Percentiles rank a stretch among this genome's conserved stretches.
These are phyloP conservation scores for Phengaris alcon DNA, from an alignment of 2,888 invertebrate species.

Conservation along the genomic window DNA sequence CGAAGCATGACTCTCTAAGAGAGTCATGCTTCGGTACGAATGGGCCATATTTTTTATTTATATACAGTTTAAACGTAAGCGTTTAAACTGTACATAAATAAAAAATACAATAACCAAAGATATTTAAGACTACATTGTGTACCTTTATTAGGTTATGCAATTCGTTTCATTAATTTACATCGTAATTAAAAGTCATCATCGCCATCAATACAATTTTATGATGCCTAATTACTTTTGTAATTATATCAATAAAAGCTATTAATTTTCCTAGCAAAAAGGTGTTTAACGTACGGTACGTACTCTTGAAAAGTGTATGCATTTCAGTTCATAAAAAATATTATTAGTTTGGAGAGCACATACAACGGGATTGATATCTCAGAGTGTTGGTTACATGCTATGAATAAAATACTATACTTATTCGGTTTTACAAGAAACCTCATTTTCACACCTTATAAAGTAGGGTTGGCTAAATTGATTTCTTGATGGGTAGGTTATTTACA, in stretches of 20 bases:
- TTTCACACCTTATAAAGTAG: conserved; percentile 48
- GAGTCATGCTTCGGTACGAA: too few species aligned
- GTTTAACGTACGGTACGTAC: neutral
- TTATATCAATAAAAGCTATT: neutral
- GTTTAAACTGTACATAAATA: neutral
- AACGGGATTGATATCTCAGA: conserved; percentile 52
- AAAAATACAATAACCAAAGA: neutral
- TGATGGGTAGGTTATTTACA: conserved; percentile 50
- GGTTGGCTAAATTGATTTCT: conserved; percentile 54
- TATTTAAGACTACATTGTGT: neutral
- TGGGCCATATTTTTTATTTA: too few species aligned
- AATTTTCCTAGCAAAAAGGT: neutral
- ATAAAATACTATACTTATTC: conserved; percentile 52
- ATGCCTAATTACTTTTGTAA: neutral
- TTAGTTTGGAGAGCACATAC: conserved; percentile 58
- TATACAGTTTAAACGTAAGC: too few species aligned
- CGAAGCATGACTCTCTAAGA: too few species aligned
- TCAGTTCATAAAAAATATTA: conserved; percentile 46
- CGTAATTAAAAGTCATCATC: neutral
- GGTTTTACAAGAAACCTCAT: conserved; percentile 43
- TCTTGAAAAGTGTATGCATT: neutral
- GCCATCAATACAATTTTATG: neutral
- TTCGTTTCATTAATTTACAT: neutral
- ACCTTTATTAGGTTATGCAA: neutral
- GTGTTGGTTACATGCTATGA: conserved; percentile 52